Evolutionary conservation across 2,888 invertebrate species (phyloP).

Genomic region (Crepidodera aurea): DNA sequence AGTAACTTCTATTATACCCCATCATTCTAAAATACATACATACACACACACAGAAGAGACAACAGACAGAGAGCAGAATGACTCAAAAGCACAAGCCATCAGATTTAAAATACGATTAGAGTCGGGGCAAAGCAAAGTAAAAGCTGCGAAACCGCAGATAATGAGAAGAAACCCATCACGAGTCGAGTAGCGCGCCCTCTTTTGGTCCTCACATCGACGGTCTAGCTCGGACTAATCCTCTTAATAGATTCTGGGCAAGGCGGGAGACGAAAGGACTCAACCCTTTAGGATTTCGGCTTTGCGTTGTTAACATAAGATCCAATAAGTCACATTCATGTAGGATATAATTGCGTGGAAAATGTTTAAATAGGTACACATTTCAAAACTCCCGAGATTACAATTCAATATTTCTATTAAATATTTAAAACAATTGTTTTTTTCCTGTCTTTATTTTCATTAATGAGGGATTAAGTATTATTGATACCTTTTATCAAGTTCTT

Average conservation of each 20-base stretch:
- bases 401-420: no score
- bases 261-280: constrained; percentile 46
- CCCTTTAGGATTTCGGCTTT: constrained; percentile 62
- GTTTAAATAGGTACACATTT: no score
- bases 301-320: constrained; percentile 61
- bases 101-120: constrained; percentile 43
- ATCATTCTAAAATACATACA: neutral
- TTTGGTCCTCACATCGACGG: constrained; percentile 50
- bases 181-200: constrained; percentile 39
- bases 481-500: no score
- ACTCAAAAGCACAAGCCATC: constrained; percentile 27
- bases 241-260: constrained; percentile 64
- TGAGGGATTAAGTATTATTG: no score
- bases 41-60: neutral
- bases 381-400: no score
- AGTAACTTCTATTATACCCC: constrained; percentile 9
- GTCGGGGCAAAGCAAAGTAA: constrained; percentile 44
- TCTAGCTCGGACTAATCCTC: constrained; percentile 63
- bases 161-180: constrained; percentile 57
- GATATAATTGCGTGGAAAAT: constrained; percentile 26
- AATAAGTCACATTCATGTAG: constrained; percentile 56
- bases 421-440: no score
- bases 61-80: constrained; percentile 1
- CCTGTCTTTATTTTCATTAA: no score
- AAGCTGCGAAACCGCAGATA: constrained; percentile 57